Evolutionary conservation across 1,140 invertebrate genomes (phyloP).

Genomic region (Ridgeia piscesae): DNA sequence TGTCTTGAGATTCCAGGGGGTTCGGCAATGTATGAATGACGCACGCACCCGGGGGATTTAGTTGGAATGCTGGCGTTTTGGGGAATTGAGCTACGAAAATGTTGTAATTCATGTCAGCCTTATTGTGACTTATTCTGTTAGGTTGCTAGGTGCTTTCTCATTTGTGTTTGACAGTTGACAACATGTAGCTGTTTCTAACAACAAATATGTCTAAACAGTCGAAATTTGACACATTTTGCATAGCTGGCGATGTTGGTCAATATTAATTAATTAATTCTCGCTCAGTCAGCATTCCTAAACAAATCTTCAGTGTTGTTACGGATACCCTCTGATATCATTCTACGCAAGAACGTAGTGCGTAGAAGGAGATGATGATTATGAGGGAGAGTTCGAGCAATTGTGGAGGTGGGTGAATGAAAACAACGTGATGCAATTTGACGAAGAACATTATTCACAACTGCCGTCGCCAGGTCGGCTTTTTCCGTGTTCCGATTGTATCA

Average conservation of each 20-base stretch:
- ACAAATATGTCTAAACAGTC: no score
- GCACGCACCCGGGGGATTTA: not conserved
- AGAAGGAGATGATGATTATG: not conserved
- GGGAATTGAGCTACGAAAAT: not conserved
- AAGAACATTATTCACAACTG: no score
- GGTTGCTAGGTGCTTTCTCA: no score
- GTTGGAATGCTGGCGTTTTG: not conserved
- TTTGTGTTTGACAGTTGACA: no score
- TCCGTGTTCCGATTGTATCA: no score
- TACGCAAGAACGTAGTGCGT: not conserved
- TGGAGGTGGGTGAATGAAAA: not conserved
- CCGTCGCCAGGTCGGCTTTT: no score
- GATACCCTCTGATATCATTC: not conserved
- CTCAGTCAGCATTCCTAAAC: not conserved
- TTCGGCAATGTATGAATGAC: not conserved
- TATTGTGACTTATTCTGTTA: not conserved
- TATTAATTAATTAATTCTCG: not conserved
- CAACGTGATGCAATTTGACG: no score
- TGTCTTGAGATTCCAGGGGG: not conserved
- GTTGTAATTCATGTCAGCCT: not conserved
- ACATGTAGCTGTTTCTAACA: no score
- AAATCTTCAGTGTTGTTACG: not conserved
- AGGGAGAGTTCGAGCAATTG: not conserved
- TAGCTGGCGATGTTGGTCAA: no score
- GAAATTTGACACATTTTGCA: no score